Evolutionary conservation across 2,797 vertebrate species (phyloP), one percentile per base, ranked within the genome.

Genomic region (Netta rufina): DNA sequence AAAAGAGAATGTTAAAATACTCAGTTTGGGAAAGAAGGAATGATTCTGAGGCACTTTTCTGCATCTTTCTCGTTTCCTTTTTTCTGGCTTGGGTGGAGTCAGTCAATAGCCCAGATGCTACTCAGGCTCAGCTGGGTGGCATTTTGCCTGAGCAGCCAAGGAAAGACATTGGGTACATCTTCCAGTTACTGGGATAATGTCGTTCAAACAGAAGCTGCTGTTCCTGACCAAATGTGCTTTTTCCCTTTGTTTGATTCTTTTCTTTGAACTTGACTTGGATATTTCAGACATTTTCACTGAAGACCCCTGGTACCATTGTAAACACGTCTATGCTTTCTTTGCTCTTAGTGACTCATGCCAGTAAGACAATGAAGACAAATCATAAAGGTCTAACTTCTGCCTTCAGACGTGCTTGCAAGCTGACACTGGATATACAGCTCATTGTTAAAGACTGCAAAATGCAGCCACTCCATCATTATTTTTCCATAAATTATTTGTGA

Each of bases 231-330:
- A 84, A 92, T 53, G 27, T 56, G 67, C 20, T 92, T 71, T 22
- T 49, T 90, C 62, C 56, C 67, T 91, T 86, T 78, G 76, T 79
- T 81, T 85, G 38, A 25, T 66, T 84, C 56, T 78, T 88, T 85
- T 69, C 70, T 92, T 90, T 89, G 77, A 95, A 73, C 77, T 84
- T 81, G 54, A 39, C 70, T 87, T 82, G 4, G 3, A 33, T 64
- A 61, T 41, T 72, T 90, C 89, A 83, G 64, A 25, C 53, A 57
- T 87, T 84, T 81, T 89, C 67, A 71, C 47, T 57, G 60, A 70
- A 79, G 57, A 75, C 36, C 32, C 28, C 25, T 33, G 12, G 15
- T 54, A 73, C 51, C 39, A 56, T 21, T 60, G 70, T 11, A 43
- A 84, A 51, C 41, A 28, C 64, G 32, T 49, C 74, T 74, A 24